phyloP scores from a whole-genome alignment of 2,797 vertebrate genomes.

The Orestias chungarensis region DNA sequence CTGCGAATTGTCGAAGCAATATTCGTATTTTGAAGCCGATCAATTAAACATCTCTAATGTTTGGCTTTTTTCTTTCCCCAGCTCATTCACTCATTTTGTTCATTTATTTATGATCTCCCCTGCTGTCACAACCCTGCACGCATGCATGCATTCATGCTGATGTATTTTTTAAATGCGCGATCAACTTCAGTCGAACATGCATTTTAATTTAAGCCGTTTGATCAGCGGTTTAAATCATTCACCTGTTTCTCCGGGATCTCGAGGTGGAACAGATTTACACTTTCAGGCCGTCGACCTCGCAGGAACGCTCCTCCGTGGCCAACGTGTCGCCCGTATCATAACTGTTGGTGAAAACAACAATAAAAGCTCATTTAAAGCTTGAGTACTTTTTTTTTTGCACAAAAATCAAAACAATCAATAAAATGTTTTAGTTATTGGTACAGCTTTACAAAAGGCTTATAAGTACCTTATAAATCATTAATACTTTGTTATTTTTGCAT shows the following conservation, averaged over 20 bases:
- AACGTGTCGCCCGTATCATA: constrained; percentile 8
- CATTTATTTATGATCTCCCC: constrained; percentile 41
- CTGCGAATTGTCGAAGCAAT: neutral
- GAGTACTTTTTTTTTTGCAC: neutral
- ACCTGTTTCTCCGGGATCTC: constrained; percentile 35
- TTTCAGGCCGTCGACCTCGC: constrained; percentile 63
- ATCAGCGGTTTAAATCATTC: constrained; percentile 66
- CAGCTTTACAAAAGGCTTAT: too few relatives aligned
- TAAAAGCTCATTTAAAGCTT: neutral
- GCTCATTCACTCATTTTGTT: constrained; percentile 32
- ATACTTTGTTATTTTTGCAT: too few relatives aligned
- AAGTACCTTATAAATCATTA: too few relatives aligned
- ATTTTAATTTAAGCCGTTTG: constrained; percentile 62
- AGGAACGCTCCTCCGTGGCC: constrained; percentile 39
- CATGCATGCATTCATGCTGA: constrained; percentile 37
- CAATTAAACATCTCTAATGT: constrained; percentile 25
- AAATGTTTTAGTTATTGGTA: neutral
- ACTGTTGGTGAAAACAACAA: neutral
- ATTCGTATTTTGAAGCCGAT: constrained; percentile 14
- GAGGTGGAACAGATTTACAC: constrained; percentile 34
- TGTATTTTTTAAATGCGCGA: constrained; percentile 33
- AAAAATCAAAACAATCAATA: neutral
- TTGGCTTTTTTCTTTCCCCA: constrained; percentile 14
- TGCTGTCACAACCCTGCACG: constrained; percentile 19
- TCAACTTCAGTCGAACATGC: constrained; percentile 59